A percentile compares a stretch with the other conserved stretches of the same genome.
These are phyloP conservation scores for Parapsyche elsis DNA, from an alignment of 1,140 invertebrate species.

Conservation along the genomic window DNA sequence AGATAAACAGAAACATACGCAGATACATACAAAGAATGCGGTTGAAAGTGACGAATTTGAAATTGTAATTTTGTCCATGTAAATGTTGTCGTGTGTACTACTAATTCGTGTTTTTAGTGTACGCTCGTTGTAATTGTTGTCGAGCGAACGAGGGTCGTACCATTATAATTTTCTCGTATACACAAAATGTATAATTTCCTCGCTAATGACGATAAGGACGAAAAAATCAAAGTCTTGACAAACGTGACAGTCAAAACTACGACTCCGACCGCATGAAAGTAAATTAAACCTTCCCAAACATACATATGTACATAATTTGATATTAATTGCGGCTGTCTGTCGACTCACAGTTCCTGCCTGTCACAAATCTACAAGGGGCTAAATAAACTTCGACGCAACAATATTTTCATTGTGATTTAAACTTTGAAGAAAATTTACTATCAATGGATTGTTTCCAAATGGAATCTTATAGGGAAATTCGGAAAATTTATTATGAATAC, in stretches of 20 bases:
- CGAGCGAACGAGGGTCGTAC: background rate
- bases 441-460: background rate
- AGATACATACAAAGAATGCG: too few species aligned
- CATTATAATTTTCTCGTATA: background rate
- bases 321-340: conserved; percentile 47
- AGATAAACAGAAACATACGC: too few species aligned
- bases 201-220: conserved; percentile 47
- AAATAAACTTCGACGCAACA: too few species aligned
- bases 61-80: too few species aligned
- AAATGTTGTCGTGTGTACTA: background rate
- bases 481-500: too few species aligned
- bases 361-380: conserved; percentile 15
- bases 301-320: too few species aligned
- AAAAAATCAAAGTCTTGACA: conserved; percentile 47
- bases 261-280: conserved; percentile 31
- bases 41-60: too few species aligned
- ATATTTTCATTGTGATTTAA: too few species aligned
- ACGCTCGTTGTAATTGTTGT: background rate
- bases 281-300: conserved; percentile 47
- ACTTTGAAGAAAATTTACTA: too few species aligned
- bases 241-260: conserved; percentile 45
- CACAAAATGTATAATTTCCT: conserved; percentile 33
- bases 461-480: too few species aligned
- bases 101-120: background rate
- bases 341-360: background rate